Evolutionary conservation across 2,797 vertebrate species (phyloP).

Genomic region (Geotrypetes seraphini): DNA sequence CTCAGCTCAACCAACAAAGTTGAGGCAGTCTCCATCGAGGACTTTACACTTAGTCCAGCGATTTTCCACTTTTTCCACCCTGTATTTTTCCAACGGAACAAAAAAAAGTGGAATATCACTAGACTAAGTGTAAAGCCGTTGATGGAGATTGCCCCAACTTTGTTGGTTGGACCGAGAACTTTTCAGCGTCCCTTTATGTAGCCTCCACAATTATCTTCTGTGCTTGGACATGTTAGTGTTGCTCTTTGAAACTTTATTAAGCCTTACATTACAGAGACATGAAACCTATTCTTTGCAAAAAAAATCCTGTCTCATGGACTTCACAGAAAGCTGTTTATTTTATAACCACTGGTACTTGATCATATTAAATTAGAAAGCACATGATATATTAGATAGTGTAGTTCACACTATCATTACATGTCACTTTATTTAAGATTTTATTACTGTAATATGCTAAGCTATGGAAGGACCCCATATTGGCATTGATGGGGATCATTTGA

Average conservation of each 20-base stretch:
- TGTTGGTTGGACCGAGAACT: no score
- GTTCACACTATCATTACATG: slow-evolving; percentile 16
- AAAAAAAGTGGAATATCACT: no score
- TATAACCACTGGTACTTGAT: slow-evolving; percentile 27
- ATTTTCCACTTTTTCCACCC: no score
- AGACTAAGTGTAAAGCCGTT: no score
- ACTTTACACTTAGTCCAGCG: no score
- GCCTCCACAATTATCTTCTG: no score
- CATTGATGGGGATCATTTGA: slow-evolving; percentile 7
- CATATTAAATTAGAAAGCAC: slow-evolving; percentile 27
- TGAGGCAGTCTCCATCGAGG: no score
- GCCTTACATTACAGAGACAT: slow-evolving; percentile 11
- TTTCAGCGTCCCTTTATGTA: no score
- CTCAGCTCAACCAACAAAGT: no score
- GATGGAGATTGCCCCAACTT: no score
- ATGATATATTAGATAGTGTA: slow-evolving; percentile 18
- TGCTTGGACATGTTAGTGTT: no score
- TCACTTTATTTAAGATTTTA: slow-evolving; percentile 21
- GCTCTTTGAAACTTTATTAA: slow-evolving; percentile 20
- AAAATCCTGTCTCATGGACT: slow-evolving; percentile 22
- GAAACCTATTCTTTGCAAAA: slow-evolving; percentile 29
- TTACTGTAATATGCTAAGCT: slow-evolving; percentile 16
- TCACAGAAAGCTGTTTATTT: slow-evolving; percentile 32
- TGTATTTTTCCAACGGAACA: no score
- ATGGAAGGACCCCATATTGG: slow-evolving; percentile 19